These are phyloP conservation scores for Clarias magur DNA, from an alignment of 2,113 vertebrate genomes.

Conservation along the genomic window DNA sequence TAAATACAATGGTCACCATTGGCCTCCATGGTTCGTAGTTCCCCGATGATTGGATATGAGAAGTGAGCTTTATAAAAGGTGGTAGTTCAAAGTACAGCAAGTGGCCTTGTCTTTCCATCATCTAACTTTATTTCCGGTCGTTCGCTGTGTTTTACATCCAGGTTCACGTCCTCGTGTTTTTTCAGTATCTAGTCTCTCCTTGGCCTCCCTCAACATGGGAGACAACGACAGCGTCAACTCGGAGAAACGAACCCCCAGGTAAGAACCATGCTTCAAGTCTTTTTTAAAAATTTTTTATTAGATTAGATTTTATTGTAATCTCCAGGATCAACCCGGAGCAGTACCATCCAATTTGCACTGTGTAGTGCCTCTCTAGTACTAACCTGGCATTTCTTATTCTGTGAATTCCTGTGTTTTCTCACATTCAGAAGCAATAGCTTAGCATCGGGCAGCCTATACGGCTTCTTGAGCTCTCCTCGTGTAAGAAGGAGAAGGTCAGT, in stretches of 20 bases:
- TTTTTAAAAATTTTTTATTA: not conserved
- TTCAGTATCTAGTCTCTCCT: conserved; percentile 94
- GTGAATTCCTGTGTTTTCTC: conserved; percentile 50
- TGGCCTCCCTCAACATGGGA: conserved; percentile 90
- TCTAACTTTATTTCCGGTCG: conserved; percentile 65
- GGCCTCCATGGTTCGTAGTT: too few relatives aligned
- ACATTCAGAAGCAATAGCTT: conserved; percentile 73
- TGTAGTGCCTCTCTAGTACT: conserved; percentile 49
- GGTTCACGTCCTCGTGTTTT: conserved; percentile 83
- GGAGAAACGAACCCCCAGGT: conserved; percentile 93
- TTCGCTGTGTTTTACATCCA: conserved; percentile 72
- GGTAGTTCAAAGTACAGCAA: conserved; percentile 61
- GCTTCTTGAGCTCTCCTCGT: conserved; percentile 75
- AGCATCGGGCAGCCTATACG: conserved; percentile 73
- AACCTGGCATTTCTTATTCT: conserved; percentile 34
- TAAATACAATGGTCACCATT: too few relatives aligned
- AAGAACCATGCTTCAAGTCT: conserved; percentile 51
- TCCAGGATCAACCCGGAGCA: not conserved
- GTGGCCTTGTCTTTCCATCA: conserved; percentile 62
- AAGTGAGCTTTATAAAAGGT: conserved; percentile 39
- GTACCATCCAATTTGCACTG: not conserved
- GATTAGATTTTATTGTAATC: too few relatives aligned
- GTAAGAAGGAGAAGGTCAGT: conserved; percentile 75
- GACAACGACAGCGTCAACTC: conserved; percentile 87
- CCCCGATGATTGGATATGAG: too few relatives aligned